Conservation (phyloP, 2,888 invertebrate species). For the Lycaena phlaeas region DNA sequence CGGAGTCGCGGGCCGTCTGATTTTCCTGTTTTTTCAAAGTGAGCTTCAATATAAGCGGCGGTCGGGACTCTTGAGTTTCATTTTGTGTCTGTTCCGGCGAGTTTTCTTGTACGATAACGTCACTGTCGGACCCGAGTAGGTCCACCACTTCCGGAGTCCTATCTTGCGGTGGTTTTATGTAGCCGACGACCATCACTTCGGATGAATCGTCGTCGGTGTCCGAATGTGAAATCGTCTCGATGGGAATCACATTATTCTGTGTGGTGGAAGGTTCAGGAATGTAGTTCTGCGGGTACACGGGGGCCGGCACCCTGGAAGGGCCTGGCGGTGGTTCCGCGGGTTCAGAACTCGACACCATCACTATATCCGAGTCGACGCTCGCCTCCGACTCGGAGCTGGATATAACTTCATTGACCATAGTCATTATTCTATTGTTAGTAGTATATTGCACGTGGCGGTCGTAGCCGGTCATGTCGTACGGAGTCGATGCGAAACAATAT, state of each 20-base stretch:
- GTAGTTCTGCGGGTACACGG: slow-evolving; percentile 38
- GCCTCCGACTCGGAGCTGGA: slow-evolving; percentile 50
- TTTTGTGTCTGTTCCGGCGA: slow-evolving; percentile 25
- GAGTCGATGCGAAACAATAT: slow-evolving; percentile 87
- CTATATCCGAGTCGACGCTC: slow-evolving; percentile 49
- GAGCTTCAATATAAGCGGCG: slow-evolving; percentile 24
- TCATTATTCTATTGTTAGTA: slow-evolving; percentile 66
- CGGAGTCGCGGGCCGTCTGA: slow-evolving; percentile 21
- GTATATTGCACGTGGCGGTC: slow-evolving; percentile 81
- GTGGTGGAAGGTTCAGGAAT: slow-evolving; percentile 32
- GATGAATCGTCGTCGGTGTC: slow-evolving; percentile 64
- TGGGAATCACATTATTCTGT: slow-evolving; percentile 43
- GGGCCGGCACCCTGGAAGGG: slow-evolving; percentile 30
- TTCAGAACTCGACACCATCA: slow-evolving; percentile 44
- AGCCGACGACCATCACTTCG: slow-evolving; percentile 76
- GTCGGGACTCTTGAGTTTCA: slow-evolving; percentile 16
- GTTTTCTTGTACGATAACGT: slow-evolving; percentile 50
- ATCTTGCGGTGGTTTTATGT: slow-evolving; percentile 77
- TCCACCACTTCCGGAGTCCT: slow-evolving; percentile 78
- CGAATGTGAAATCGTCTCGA: slow-evolving; percentile 61
- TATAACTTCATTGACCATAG: slow-evolving; percentile 69
- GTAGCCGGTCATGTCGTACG: slow-evolving; percentile 87
- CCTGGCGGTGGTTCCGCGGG: slow-evolving; percentile 32
- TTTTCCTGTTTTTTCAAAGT: slow-evolving; percentile 30
- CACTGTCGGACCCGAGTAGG: slow-evolving; percentile 71